Evolutionary conservation across 2,797 vertebrate species (phyloP).

Genomic region (Cyclopterus lumpus): DNA sequence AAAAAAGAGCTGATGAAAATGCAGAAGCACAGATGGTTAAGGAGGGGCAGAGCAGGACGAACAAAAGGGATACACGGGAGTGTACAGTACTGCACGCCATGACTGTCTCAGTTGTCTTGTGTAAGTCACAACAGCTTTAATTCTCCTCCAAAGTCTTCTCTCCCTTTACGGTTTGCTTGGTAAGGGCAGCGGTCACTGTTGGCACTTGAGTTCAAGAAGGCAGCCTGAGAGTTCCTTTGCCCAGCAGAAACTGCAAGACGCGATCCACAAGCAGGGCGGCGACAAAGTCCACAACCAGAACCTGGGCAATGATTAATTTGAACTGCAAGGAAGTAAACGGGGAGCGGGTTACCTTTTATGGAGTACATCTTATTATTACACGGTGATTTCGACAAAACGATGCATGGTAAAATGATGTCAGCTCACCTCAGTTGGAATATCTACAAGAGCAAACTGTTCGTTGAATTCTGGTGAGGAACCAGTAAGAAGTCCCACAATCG

Average conservation of each 20-base stretch:
- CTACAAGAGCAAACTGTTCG: conserved; percentile 94
- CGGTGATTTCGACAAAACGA: conserved; percentile 2
- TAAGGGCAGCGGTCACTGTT: conserved; percentile 77
- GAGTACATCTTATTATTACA: neutral
- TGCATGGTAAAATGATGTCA: neutral
- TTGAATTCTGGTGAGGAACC: conserved; percentile 96
- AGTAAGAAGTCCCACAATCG: conserved; percentile 89
- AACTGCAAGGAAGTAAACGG: conserved; percentile 82
- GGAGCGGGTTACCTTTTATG: conserved; percentile 10
- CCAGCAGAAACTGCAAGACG: conserved; percentile 91
- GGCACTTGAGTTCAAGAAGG: conserved; percentile 91
- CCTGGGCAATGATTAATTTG: conserved; percentile 92
- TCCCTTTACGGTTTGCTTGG: conserved; percentile 80
- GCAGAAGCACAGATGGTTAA: conserved; percentile 46
- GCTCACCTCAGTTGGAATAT: conserved; percentile 93
- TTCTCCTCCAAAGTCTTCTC: conserved; percentile 54
- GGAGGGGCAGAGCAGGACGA: conserved; percentile 37
- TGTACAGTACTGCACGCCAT: conserved; percentile 76
- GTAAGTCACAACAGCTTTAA: conserved; percentile 61
- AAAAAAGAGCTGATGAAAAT: conserved; percentile 50
- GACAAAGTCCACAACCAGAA: conserved; percentile 92
- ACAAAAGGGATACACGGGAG: conserved; percentile 69
- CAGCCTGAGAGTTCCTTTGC: conserved; percentile 92
- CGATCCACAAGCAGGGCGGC: conserved; percentile 90
- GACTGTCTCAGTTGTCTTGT: conserved; percentile 67